Percentiles rank a stretch among this genome's conserved stretches.
phyloP scores from a whole-genome alignment of 2,888 invertebrate genomes.

The Tenthredo amoena region DNA sequence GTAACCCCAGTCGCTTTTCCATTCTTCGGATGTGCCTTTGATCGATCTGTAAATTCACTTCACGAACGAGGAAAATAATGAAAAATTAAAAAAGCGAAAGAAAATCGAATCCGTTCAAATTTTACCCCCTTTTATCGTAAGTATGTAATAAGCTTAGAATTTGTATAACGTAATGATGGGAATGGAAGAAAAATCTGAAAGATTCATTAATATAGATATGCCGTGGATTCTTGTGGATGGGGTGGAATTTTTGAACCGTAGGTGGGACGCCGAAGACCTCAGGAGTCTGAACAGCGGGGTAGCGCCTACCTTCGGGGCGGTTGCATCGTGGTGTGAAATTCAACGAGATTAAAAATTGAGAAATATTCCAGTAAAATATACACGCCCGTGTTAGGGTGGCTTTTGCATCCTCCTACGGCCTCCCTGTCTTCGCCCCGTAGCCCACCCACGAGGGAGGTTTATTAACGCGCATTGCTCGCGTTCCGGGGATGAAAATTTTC shows the following conservation, averaged over 20 bases:
- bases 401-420: neutral
- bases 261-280: neutral
- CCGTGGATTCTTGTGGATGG: neutral
- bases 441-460: conserved; percentile 60
- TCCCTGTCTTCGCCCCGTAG: conserved; percentile 33
- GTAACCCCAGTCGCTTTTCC: neutral
- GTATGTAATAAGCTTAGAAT: neutral
- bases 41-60: neutral
- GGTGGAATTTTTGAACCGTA: neutral
- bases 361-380: conserved; percentile 64
- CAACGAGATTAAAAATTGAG: conserved; percentile 73
- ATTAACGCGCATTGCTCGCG: conserved; percentile 66
- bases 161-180: neutral
- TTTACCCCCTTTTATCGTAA: neutral
- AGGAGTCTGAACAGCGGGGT: neutral
- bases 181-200: neutral
- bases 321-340: conserved; percentile 64
- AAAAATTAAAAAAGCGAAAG: neutral
- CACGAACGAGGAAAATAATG: neutral
- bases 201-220: neutral
- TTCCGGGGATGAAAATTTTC: conserved; percentile 65
- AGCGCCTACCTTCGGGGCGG: neutral
- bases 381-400: conserved; percentile 25
- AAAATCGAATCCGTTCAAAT: too few relatives aligned
- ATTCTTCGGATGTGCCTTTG: neutral